Percentiles rank a stretch among this genome's conserved stretches.
phyloP scores from a whole-genome alignment of 2,113 vertebrate species.

The Peromyscus maniculatus region DNA sequence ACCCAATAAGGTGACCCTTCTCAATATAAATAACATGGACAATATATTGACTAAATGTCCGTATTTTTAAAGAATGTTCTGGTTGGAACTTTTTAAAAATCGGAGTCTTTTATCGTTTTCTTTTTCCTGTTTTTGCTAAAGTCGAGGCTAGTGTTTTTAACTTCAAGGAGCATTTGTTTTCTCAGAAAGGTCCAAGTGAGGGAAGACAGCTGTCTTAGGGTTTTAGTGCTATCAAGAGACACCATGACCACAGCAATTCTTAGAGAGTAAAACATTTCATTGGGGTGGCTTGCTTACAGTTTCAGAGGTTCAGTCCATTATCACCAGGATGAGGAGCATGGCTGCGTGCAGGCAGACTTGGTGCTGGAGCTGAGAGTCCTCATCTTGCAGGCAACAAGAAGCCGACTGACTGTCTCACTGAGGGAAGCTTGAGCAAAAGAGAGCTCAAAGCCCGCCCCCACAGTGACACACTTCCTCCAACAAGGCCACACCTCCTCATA shows the following conservation, averaged over 20 bases:
- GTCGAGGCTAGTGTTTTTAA: neutral
- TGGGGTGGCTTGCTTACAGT: neutral
- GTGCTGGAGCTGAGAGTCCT: neutral
- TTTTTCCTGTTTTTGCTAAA: constrained; percentile 17
- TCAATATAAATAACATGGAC: neutral
- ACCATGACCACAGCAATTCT: neutral
- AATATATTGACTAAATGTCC: neutral
- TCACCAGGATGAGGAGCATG: neutral
- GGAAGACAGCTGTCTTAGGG: neutral
- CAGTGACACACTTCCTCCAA: neutral
- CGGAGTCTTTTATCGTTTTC: neutral
- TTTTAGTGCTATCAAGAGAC: neutral
- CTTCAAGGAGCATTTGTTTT: neutral
- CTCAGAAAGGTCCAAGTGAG: neutral
- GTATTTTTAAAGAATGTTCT: neutral
- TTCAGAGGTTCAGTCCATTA: neutral
- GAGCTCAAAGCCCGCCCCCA: neutral
- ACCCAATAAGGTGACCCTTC: neutral
- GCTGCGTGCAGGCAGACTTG: neutral
- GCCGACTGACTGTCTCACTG: neutral
- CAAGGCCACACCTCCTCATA: neutral
- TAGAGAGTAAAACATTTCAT: neutral
- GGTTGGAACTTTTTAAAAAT: constrained; percentile 2
- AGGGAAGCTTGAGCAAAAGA: neutral
- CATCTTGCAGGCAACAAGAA: neutral